Percentiles rank a stretch among this genome's conserved stretches.
Evolutionary conservation across 2,888 invertebrate species (phyloP).

Genomic region (Drosophila hamatofila): DNA sequence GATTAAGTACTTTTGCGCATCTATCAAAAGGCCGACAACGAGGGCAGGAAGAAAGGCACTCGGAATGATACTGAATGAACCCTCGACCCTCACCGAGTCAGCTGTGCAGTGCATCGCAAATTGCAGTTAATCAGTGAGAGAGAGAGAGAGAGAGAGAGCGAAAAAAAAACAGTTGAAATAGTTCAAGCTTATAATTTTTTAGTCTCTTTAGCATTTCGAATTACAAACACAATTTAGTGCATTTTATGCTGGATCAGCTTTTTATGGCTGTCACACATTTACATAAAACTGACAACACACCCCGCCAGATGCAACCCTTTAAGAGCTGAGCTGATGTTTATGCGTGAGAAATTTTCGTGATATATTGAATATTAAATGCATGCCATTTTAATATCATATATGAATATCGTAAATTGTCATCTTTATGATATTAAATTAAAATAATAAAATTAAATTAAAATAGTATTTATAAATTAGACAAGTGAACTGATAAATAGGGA

Average conservation of each 20-base stretch:
- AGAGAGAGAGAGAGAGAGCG: not conserved
- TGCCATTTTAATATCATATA: not conserved
- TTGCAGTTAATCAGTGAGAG: constrained; percentile 33
- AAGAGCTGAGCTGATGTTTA: constrained; percentile 11
- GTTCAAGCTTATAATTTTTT: constrained; percentile 30
- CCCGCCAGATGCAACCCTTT: constrained; percentile 60
- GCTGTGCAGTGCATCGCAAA: constrained; percentile 41
- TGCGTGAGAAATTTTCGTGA: not conserved
- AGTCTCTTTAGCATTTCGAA: constrained; percentile 40
- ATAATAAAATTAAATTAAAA: no score
- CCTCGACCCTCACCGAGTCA: constrained; percentile 59
- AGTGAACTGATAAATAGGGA: no score
- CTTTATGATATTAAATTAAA: no score
- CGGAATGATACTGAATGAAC: constrained; percentile 40
- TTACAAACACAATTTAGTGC: constrained; percentile 50
- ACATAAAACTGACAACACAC: constrained; percentile 39
- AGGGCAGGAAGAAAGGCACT: constrained; percentile 21
- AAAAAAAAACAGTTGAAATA: constrained; percentile 27
- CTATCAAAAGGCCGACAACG: constrained; percentile 39
- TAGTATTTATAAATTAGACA: no score
- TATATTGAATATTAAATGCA: not conserved
- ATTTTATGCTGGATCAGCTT: constrained; percentile 54
- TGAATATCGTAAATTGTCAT: no score
- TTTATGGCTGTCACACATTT: constrained; percentile 39
- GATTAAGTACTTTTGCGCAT: constrained; percentile 82